These are phyloP conservation scores for Rhynchotus rufescens DNA, from an alignment of 2,797 vertebrate species.

Conservation along the genomic window DNA sequence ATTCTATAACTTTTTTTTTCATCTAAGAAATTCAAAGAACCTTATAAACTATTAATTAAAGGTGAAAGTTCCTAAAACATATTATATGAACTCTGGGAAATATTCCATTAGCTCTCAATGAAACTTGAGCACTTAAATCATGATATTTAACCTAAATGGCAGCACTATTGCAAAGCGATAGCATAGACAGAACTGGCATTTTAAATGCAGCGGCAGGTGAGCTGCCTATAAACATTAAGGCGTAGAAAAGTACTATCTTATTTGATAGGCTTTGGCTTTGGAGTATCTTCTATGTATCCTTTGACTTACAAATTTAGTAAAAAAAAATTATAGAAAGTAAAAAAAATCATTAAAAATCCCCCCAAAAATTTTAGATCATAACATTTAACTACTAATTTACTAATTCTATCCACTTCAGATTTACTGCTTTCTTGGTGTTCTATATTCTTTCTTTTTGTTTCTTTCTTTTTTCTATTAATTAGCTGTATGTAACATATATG, in stretches of 20 bases:
- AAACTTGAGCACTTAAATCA: background rate
- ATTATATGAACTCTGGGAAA: background rate
- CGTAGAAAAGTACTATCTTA: background rate
- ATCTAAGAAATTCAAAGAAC: background rate
- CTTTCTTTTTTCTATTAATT: background rate
- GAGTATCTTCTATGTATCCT: background rate
- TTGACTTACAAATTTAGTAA: background rate
- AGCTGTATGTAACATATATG: background rate
- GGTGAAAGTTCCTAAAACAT: background rate
- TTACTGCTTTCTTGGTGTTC: background rate
- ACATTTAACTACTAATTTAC: background rate
- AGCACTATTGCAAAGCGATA: background rate
- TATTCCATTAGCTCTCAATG: background rate
- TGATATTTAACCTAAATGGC: background rate
- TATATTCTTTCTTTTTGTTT: background rate
- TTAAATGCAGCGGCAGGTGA: background rate
- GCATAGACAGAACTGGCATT: background rate
- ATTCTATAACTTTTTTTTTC: background rate
- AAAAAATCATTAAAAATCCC: background rate
- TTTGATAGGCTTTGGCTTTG: background rate
- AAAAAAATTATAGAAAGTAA: background rate
- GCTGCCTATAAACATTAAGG: background rate
- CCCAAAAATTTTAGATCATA: background rate
- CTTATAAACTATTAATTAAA: conserved; percentile 1
- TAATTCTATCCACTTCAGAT: background rate